These are phyloP conservation scores for Myiotriccus ornatus DNA, from an alignment of 2,797 vertebrate species.

Conservation along the genomic window DNA sequence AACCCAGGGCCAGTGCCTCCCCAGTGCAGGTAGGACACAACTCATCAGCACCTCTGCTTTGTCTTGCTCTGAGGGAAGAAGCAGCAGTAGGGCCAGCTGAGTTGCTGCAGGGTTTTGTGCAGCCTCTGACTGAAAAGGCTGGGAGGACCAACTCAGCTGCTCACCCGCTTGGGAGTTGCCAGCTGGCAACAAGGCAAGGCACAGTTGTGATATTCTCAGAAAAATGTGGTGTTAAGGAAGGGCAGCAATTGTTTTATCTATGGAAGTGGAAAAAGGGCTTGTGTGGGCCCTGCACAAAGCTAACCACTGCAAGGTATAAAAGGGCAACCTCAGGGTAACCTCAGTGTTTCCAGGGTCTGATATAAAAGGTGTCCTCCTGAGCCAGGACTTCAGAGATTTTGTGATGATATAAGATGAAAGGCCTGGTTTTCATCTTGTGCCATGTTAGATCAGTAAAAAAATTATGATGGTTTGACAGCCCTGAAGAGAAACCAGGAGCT, in stretches of 20 bases:
- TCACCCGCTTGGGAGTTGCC: background rate
- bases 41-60: background rate
- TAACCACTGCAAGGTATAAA: accelerated
- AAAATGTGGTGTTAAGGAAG: background rate
- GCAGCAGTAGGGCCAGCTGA: accelerated
- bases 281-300: background rate
- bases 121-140: background rate
- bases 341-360: background rate
- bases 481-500: background rate
- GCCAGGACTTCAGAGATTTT: background rate
- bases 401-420: background rate
- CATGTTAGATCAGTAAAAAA: background rate
- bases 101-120: background rate
- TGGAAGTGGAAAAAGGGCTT: background rate
- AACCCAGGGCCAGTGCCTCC: background rate
- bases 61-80: background rate
- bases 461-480: background rate
- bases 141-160: background rate
- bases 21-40: background rate
- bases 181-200: background rate
- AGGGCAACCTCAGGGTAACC: background rate
- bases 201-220: background rate
- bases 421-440: background rate
- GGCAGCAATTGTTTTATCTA: background rate
- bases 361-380: background rate